These are phyloP conservation scores for Lithophane ornitopus DNA, from an alignment of 2,888 invertebrate species.

Conservation along the genomic window DNA sequence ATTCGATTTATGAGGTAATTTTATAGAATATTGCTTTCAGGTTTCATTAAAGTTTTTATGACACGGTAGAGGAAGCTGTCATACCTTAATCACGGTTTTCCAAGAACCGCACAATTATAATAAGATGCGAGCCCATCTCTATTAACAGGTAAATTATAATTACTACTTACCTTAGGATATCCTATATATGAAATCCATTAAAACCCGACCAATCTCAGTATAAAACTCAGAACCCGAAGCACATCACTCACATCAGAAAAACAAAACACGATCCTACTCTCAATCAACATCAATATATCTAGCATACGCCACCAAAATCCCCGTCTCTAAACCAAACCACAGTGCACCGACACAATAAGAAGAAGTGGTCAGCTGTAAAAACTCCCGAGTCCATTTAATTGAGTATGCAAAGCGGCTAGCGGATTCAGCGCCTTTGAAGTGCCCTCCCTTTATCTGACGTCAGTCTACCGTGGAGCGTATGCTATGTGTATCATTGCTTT, in stretches of 20 bases:
- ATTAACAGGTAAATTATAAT: constrained; percentile 16
- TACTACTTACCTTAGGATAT: not conserved
- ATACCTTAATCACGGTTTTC: constrained; percentile 22
- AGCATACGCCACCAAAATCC: constrained; percentile 39
- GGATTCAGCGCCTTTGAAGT: constrained; percentile 55
- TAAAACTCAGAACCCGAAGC: not conserved
- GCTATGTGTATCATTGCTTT: constrained; percentile 20
- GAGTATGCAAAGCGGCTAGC: constrained; percentile 68
- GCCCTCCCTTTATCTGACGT: constrained; percentile 48
- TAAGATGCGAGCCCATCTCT: not conserved
- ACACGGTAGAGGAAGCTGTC: constrained; percentile 1
- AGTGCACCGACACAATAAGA: constrained; percentile 44
- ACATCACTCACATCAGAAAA: not conserved
- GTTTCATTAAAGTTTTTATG: not conserved
- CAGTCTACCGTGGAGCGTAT: constrained; percentile 20
- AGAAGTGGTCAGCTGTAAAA: constrained; percentile 59
- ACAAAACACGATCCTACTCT: constrained; percentile 24
- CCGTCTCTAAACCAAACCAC: constrained; percentile 31
- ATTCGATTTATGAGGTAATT: not conserved
- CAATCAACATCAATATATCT: constrained; percentile 20
- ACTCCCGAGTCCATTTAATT: constrained; percentile 64
- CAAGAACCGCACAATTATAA: constrained; percentile 4
- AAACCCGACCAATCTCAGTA: not conserved
- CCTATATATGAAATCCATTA: not conserved
- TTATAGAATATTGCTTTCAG: not conserved